phyloP scores from a whole-genome alignment of 1,140 invertebrate genomes.

The Dendrolimus punctatus region DNA sequence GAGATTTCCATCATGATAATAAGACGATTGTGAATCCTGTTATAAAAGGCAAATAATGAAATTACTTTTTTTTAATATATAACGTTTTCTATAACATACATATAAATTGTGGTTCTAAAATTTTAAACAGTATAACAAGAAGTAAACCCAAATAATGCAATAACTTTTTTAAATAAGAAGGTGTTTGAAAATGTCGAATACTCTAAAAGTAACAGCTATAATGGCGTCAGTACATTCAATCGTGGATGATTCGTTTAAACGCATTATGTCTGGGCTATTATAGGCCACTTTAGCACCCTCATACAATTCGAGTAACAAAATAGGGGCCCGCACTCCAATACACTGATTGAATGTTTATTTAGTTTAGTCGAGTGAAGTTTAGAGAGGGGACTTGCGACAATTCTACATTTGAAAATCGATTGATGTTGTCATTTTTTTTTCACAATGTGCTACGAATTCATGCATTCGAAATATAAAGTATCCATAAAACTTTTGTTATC shows the following conservation, averaged over 20 bases:
- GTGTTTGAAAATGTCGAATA: too few species aligned
- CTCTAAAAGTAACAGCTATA: conserved; percentile 4
- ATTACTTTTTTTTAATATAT: too few species aligned
- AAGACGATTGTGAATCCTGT: too few species aligned
- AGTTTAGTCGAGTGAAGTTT: neutral
- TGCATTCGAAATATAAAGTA: too few species aligned
- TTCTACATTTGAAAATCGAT: too few species aligned
- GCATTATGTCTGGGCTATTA: conserved; percentile 20
- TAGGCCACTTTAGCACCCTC: conserved; percentile 23
- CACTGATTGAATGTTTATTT: conserved; percentile 17
- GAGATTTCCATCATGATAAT: too few species aligned
- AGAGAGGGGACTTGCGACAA: neutral
- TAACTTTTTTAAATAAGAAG: neutral
- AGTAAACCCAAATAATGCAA: conserved; percentile 7
- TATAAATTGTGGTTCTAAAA: too few species aligned
- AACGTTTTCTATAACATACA: too few species aligned
- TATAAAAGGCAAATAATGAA: too few species aligned
- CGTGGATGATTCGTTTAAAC: conserved; percentile 20
- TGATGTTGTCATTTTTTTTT: too few species aligned
- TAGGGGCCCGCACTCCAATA: conserved; percentile 14
- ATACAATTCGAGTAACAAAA: conserved; percentile 4
- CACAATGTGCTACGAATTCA: too few species aligned
- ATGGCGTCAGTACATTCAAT: neutral
- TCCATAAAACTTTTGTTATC: too few species aligned
- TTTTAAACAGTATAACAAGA: neutral